Evolutionary conservation across 1,140 invertebrate species (phyloP), one percentile per base, ranked within the genome.

Genomic region (Meteorus sp.): DNA sequence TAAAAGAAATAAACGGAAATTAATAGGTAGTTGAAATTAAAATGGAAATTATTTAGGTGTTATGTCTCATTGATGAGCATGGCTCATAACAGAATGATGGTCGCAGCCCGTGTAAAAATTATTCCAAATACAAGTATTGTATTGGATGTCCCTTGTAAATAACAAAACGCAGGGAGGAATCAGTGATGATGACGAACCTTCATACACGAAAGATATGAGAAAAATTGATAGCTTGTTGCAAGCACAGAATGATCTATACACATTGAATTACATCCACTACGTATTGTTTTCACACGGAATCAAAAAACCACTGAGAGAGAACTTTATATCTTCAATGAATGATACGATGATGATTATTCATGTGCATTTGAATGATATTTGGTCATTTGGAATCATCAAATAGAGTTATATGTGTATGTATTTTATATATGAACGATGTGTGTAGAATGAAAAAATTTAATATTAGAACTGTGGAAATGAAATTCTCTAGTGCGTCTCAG

Each of bases 71-170:
- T 37, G 20, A 17, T 23, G n/a, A 50, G 59, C 53, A 63, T 59
- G 61, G 68, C 70, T 72, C 70, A 70, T 69, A 51, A 61, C 44
- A 61, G 69, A 63, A 66, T 56, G 57, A 52, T 60, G 65, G 71
- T 68, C 64, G 57, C 66, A 64, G 68, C 56, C 56, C 64, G 64
- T 72, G 70, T 71, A 70, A 71, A 74, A 75, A 72, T 64, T 63
- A 63, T 39, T 43, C 27, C 19, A 35, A 52, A 51, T 44, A 41
- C 44, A 50, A 25, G 35, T 66, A 72, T 60, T 68, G 70, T 75
- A 72, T 77, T 76, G 75, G 74, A 77, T 75, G 74, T 77, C 76
- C 71, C 71, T 75, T 77, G 75, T 77, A 77, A 65, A 77, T 77
- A 73, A 71, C 52, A 44, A 37, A 37, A 37, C 11, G 15, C 3